phyloP scores from a whole-genome alignment of 2,113 vertebrate genomes.

The Xerus inauris region DNA sequence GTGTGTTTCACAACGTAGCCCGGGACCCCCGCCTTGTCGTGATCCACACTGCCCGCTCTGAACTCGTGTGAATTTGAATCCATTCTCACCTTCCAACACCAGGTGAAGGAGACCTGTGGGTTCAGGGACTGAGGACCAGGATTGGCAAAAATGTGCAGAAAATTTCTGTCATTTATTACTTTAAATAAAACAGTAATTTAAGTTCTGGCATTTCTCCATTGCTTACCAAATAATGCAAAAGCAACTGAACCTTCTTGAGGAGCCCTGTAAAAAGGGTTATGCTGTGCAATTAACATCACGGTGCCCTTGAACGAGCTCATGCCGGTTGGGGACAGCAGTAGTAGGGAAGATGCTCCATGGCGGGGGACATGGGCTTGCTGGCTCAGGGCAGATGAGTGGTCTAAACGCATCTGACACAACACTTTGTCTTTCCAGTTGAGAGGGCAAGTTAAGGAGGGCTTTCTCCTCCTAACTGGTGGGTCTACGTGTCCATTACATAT shows the following conservation, averaged over 20 bases:
- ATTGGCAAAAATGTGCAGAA: not conserved
- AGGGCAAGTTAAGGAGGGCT: not conserved
- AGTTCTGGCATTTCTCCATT: not conserved
- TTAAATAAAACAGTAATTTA: not conserved
- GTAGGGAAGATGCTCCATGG: not conserved
- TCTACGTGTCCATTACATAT: too few species aligned
- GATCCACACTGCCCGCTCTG: not conserved
- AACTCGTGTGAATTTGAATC: not conserved
- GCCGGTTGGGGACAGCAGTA: not conserved
- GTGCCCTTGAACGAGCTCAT: not conserved
- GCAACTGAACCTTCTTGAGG: fast-evolving
- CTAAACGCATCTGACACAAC: not conserved
- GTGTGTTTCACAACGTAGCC: not conserved
- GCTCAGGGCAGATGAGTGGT: not conserved
- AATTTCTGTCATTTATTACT: not conserved
- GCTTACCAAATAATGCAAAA: not conserved
- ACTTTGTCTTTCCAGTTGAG: not conserved
- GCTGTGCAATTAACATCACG: fast-evolving
- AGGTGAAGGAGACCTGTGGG: too few species aligned
- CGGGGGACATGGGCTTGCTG: not conserved
- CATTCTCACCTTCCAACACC: not conserved
- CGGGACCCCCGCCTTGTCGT: not conserved
- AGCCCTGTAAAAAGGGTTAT: not conserved
- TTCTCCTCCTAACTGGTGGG: not conserved
- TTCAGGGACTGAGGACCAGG: not conserved